A percentile compares a stretch with the other conserved stretches of the same genome.
phyloP scores from a whole-genome alignment of 2,888 invertebrate genomes.

The Drosophila pseudotalamancana region DNA sequence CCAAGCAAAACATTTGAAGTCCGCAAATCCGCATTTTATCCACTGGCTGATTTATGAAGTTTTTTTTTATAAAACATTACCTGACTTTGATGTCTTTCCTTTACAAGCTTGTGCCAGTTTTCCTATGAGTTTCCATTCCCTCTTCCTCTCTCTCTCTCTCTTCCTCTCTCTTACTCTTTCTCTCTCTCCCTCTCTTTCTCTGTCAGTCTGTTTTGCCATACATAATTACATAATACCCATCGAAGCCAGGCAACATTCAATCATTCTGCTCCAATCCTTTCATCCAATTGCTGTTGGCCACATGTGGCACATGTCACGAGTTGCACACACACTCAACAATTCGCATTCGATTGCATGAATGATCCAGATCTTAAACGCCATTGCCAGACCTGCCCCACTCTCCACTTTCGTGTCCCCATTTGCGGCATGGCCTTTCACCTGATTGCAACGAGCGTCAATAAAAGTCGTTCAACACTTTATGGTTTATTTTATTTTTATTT shows the following conservation, averaged over 20 bases:
- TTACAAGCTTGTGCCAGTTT: neutral
- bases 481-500: constrained; percentile 9
- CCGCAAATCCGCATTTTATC: neutral
- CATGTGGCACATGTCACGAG: constrained; percentile 47
- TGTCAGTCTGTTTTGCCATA: no score
- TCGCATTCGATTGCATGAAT: constrained; percentile 51
- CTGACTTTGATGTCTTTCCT: neutral
- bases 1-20: neutral
- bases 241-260: constrained; percentile 22
- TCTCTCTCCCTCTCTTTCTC: neutral
- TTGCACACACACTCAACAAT: constrained; percentile 36
- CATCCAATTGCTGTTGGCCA: constrained; percentile 30
- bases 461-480: constrained; percentile 56
- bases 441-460: constrained; percentile 45
- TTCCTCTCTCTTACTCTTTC: neutral
- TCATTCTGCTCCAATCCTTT: constrained; percentile 51
- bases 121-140: constrained; percentile 2
- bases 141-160: neutral
- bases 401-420: neutral
- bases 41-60: neutral
- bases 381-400: constrained; percentile 23
- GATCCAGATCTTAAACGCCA: constrained; percentile 51
- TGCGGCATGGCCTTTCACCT: constrained; percentile 22
- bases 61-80: constrained; percentile 1
- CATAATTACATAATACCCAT: constrained; percentile 36